Evolutionary conservation across 2,888 invertebrate species (phyloP).

Genomic region (Colletes collaris): DNA sequence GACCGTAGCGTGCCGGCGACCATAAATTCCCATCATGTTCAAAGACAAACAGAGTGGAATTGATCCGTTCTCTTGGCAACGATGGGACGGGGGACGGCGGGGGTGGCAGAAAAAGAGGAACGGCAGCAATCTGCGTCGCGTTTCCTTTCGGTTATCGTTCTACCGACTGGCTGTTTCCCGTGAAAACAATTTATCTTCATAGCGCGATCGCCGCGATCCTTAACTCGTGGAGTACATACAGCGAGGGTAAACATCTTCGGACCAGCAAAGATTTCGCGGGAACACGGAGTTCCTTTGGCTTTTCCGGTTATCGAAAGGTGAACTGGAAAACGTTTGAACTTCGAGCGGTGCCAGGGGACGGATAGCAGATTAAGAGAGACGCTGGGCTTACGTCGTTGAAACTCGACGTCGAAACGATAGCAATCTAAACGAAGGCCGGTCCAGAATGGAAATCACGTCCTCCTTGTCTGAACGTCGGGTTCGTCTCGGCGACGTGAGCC

Average conservation of each 20-base stretch:
- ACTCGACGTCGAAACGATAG: not conserved
- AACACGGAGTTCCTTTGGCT: not conserved
- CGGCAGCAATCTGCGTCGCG: conserved; percentile 31
- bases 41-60: conserved; percentile 73
- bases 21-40: conserved; percentile 71
- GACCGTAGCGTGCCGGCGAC: conserved; percentile 42
- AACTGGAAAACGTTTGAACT: conserved; percentile 1
- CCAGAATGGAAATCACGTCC: conserved; percentile 60
- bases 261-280: conserved; percentile 9
- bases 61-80: conserved; percentile 68
- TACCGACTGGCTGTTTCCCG: conserved; percentile 22
- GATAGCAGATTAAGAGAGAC: conserved; percentile 8
- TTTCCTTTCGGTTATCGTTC: conserved; percentile 41
- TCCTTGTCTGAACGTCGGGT: conserved; percentile 43
- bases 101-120: not conserved
- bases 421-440: conserved; percentile 10
- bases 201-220: conserved; percentile 29
- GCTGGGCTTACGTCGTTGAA: not conserved
- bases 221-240: conserved; percentile 1
- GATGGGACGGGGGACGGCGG: not conserved
- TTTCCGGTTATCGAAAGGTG: conserved; percentile 20
- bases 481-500: conserved; percentile 54
- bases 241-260: conserved; percentile 19
- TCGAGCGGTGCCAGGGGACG: not conserved
- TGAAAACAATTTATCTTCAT: conserved; percentile 53